Evolutionary conservation across 2,113 vertebrate species (phyloP).

Genomic region (Collichthys lucidus): DNA sequence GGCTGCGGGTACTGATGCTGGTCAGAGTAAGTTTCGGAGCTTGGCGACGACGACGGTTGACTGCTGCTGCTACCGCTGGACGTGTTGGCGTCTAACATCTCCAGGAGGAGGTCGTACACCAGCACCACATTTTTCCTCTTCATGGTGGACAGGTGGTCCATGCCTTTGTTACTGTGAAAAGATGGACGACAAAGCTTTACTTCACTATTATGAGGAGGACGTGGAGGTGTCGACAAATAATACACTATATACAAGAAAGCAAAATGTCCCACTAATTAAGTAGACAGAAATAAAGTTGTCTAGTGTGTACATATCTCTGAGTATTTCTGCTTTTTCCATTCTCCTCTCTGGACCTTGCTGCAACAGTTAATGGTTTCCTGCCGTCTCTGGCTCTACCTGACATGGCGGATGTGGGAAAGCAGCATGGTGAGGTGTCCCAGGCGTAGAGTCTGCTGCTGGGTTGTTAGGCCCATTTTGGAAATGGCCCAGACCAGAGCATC

Average conservation of each 20-base stretch:
- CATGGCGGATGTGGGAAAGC: conserved; percentile 94
- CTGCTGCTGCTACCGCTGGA: conserved; percentile 83
- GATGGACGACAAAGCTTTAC: neutral
- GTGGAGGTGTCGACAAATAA: neutral
- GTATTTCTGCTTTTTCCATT: neutral
- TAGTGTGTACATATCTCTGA: too few species aligned
- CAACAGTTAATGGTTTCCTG: neutral
- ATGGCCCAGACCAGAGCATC: conserved; percentile 97
- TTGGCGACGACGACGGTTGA: conserved; percentile 67
- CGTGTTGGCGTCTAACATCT: conserved; percentile 95
- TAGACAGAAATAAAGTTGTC: neutral
- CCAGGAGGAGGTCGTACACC: conserved; percentile 94
- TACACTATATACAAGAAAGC: neutral
- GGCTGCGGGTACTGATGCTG: conserved; percentile 24
- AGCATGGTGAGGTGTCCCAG: conserved; percentile 95
- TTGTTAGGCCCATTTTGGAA: conserved; percentile 89
- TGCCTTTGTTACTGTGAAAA: conserved; percentile 93
- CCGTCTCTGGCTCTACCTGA: conserved; percentile 85
- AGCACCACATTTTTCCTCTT: conserved; percentile 96
- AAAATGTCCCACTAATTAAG: neutral
- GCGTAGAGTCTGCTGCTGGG: conserved; percentile 91
- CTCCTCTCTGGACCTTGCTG: neutral
- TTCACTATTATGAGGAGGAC: neutral
- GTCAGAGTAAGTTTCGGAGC: conserved; percentile 48
- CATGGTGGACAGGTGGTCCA: conserved; percentile 97